These are phyloP conservation scores for Hypercompe scribonia DNA, from an alignment of 2,888 invertebrate genomes.

Conservation along the genomic window DNA sequence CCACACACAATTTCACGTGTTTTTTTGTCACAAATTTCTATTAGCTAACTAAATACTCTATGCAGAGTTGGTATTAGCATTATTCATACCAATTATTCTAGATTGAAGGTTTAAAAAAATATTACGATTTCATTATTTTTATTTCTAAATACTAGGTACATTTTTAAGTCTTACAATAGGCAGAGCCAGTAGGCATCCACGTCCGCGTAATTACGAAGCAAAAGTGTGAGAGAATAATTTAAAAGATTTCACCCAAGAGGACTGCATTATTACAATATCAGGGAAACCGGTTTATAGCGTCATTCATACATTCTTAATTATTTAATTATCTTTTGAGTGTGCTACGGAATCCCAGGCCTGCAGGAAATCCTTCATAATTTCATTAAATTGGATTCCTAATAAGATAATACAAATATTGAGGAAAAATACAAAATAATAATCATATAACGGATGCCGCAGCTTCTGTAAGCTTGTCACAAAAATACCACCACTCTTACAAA, in stretches of 20 bases:
- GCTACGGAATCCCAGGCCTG: conserved; percentile 70
- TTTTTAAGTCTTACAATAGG: conserved; percentile 59
- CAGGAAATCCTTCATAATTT: conserved; percentile 78
- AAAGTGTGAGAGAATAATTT: conserved; percentile 81
- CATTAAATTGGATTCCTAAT: conserved; percentile 76
- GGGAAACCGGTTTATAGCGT: conserved; percentile 81
- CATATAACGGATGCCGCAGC: conserved; percentile 51
- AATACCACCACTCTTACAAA: conserved; percentile 51
- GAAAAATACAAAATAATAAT: conserved; percentile 61
- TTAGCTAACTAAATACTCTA: conserved; percentile 5
- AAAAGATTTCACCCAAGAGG: conserved; percentile 83
- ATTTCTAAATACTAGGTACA: conserved; percentile 38
- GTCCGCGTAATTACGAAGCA: conserved; percentile 76
- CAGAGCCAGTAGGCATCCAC: conserved; percentile 65
- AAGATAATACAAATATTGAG: conserved; percentile 66
- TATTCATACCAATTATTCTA: conserved; percentile 5
- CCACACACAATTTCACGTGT: neutral
- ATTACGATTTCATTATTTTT: conserved; percentile 30
- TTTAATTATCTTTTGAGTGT: conserved; percentile 84
- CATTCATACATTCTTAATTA: conserved; percentile 86
- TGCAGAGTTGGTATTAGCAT: neutral
- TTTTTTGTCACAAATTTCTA: neutral
- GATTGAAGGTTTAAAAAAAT: neutral
- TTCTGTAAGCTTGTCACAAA: conserved; percentile 40
- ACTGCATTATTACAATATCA: conserved; percentile 85